Conservation (phyloP, 30 jellyfish, hydroid and myxozoan species). For the Catostylus mosaicus region DNA sequence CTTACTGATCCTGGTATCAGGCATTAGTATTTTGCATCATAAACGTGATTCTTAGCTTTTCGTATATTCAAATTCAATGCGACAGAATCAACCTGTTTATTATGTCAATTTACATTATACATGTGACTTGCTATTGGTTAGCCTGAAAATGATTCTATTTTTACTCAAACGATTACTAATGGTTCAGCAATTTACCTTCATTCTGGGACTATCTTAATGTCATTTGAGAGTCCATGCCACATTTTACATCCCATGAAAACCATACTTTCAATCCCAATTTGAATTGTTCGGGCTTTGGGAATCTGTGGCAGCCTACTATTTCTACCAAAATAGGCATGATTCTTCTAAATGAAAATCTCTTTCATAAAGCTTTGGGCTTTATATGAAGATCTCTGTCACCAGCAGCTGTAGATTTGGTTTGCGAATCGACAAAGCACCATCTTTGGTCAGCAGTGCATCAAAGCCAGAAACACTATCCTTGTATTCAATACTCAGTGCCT, state of each 20-base stretch:
- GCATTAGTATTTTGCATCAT: too few species aligned
- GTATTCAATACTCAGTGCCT: conserved; percentile 25
- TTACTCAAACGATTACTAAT: background rate
- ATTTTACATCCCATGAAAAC: conserved; percentile 19
- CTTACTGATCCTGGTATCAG: too few species aligned
- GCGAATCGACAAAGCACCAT: conserved; percentile 4
- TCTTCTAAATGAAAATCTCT: conserved; percentile 15
- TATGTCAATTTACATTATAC: background rate
- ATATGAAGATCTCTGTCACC: background rate
- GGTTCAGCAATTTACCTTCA: background rate
- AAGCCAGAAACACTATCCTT: conserved; percentile 18
- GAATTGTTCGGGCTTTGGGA: conserved; percentile 20
- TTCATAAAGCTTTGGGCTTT: conserved; percentile 19
- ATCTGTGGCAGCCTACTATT: too few species aligned
- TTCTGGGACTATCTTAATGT: conserved; percentile 14
- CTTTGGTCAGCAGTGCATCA: conserved; percentile 23
- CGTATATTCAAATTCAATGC: too few species aligned
- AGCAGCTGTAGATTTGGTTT: conserved; percentile 23
- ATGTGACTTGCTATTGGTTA: background rate
- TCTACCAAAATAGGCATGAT: background rate
- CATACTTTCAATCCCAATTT: conserved; percentile 4
- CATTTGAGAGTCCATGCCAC: conserved; percentile 33
- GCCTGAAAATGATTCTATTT: background rate
- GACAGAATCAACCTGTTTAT: background rate
- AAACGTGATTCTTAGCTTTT: too few species aligned